Conservation (phyloP, 2,888 invertebrate species). For the Agonum fuliginosum region DNA sequence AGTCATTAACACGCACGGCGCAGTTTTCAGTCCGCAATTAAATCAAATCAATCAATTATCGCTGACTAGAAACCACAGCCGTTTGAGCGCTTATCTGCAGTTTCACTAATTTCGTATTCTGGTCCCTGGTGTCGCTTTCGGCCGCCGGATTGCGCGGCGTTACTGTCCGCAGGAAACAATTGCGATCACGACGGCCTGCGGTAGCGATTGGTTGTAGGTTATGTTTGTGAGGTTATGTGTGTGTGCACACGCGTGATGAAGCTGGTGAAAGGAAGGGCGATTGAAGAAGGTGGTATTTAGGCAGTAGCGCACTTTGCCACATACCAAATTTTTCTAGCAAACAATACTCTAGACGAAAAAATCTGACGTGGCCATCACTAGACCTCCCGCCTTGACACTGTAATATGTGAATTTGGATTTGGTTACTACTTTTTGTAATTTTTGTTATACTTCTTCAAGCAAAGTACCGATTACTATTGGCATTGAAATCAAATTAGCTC, state of each 20-base stretch:
- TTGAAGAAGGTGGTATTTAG: neutral
- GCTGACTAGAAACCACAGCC: conserved; percentile 4
- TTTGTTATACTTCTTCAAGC: too few relatives aligned
- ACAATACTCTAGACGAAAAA: too few relatives aligned
- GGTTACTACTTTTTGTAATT: too few relatives aligned
- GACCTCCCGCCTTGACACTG: too few relatives aligned
- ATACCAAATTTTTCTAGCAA: too few relatives aligned
- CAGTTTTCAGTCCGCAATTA: neutral
- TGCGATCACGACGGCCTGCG: neutral
- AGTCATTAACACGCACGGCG: conserved; percentile 5
- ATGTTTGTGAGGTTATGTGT: neutral
- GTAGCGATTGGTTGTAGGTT: neutral
- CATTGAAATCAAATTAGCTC: too few relatives aligned
- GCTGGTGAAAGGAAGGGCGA: neutral
- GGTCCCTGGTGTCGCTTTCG: neutral
- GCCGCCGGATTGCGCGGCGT: neutral
- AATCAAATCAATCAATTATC: conserved; percentile 41
- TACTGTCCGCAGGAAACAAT: neutral
- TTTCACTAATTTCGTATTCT: neutral
- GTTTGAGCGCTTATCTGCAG: neutral
- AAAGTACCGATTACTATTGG: too few relatives aligned
- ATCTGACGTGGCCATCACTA: too few relatives aligned
- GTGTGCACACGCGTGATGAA: neutral
- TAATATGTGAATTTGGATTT: too few relatives aligned
- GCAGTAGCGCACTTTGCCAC: too few relatives aligned